A percentile compares a stretch with the other conserved stretches of the same genome.
Conservation (phyloP, 2,113 vertebrate genomes). For the Lichenostomus cassidix region DNA sequence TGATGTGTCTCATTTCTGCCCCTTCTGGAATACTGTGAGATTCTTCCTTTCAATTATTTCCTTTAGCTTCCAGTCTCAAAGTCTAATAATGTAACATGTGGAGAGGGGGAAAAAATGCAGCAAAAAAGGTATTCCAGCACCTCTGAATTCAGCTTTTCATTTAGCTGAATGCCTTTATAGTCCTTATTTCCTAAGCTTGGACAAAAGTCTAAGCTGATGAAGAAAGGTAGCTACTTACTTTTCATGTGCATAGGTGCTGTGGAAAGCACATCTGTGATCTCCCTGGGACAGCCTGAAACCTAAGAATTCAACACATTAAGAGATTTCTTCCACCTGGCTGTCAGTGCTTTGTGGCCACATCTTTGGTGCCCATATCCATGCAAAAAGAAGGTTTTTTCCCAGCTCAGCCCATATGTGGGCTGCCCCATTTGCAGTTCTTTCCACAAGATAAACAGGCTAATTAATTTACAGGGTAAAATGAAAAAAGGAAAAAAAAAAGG, state of each 20-base stretch:
- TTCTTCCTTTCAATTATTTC: constrained; percentile 42
- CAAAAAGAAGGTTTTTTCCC: background rate
- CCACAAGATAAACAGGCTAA: constrained; percentile 65
- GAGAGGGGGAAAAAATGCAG: background rate
- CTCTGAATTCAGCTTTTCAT: constrained; percentile 44
- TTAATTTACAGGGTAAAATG: constrained; percentile 63
- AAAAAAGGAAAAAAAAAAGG: background rate
- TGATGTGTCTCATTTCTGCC: background rate
- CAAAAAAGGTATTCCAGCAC: background rate
- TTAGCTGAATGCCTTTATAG: background rate
- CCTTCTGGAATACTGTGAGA: background rate
- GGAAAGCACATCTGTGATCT: background rate
- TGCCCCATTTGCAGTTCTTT: background rate
- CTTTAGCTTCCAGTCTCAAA: background rate
- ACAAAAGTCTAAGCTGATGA: background rate
- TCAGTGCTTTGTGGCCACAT: background rate
- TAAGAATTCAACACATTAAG: background rate
- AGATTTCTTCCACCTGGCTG: background rate
- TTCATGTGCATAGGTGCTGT: background rate
- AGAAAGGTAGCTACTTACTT: background rate
- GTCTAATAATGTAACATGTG: background rate
- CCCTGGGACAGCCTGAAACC: background rate
- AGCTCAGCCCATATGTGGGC: background rate
- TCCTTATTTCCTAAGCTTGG: background rate
- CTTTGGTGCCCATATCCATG: background rate